Evolutionary conservation across 2,888 invertebrate species (phyloP).

Genomic region (Bombylius major): DNA sequence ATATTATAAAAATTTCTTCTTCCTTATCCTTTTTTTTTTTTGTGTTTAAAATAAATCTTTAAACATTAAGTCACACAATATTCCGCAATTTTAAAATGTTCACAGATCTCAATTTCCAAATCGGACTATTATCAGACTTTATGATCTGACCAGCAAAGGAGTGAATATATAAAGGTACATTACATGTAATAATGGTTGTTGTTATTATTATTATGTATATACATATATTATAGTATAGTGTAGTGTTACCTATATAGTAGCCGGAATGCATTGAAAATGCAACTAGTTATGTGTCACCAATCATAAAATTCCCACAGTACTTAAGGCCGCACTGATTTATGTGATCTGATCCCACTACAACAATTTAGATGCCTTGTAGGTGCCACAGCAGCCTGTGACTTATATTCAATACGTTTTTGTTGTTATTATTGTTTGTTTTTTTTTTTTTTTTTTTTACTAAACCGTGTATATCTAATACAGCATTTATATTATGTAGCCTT

Average conservation of each 20-base stretch:
- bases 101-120: constrained; percentile 7
- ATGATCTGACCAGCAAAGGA: constrained; percentile 1
- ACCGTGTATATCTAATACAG: too few species aligned
- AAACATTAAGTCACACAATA: background rate
- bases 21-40: too few species aligned
- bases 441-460: too few species aligned
- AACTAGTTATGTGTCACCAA: constrained; percentile 20
- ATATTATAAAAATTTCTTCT: too few species aligned
- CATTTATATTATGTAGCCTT: too few species aligned
- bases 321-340: constrained; percentile 9
- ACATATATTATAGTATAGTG: background rate
- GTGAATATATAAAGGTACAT: background rate
- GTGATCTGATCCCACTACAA: background rate
- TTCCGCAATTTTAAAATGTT: constrained; percentile 6
- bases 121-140: constrained; percentile 1
- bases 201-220: too few species aligned
- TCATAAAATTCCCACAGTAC: constrained; percentile 24
- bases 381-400: background rate
- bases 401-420: too few species aligned
- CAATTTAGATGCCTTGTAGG: constrained; percentile 1
- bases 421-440: too few species aligned
- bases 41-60: too few species aligned
- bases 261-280: constrained; percentile 17
- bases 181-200: too few species aligned
- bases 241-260: background rate